Conservation (phyloP, 2,113 vertebrate genomes). For the Kryptolebias marmoratus region DNA sequence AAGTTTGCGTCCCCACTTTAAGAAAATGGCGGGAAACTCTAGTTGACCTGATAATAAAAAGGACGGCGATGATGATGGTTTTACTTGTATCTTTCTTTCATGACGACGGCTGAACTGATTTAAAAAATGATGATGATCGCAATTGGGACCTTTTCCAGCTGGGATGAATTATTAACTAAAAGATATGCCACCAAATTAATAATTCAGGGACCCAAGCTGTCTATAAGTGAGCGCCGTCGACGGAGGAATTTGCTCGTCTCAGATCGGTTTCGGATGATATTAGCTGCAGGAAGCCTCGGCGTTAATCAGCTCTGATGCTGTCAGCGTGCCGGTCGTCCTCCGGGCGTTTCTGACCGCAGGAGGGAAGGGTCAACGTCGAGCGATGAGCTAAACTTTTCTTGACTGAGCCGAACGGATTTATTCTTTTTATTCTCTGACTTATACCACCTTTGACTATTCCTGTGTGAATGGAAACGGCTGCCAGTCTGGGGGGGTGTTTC, state of each 20-base stretch:
- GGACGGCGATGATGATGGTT: background rate
- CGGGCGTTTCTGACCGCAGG: background rate
- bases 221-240: constrained; percentile 35
- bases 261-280: background rate
- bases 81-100: background rate
- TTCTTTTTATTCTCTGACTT: background rate
- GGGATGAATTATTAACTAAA: constrained; percentile 61
- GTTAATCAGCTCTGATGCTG: constrained; percentile 32
- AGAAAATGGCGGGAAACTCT: too few relatives aligned
- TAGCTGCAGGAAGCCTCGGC: constrained; percentile 27
- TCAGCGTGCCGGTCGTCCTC: background rate
- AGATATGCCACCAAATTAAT: constrained; percentile 63
- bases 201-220: constrained; percentile 68
- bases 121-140: background rate
- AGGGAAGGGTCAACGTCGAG: background rate
- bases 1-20: too few relatives aligned
- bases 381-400: background rate
- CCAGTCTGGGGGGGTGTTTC: constrained; percentile 18
- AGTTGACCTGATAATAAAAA: background rate
- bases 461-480: constrained; percentile 15
- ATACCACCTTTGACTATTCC: background rate
- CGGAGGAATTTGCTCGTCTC: constrained; percentile 39
- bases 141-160: constrained; percentile 32
- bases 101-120: background rate
- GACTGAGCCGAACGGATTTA: background rate